phyloP scores from a whole-genome alignment of 2,888 invertebrate species.

The Cylindroiulus punctatus region DNA sequence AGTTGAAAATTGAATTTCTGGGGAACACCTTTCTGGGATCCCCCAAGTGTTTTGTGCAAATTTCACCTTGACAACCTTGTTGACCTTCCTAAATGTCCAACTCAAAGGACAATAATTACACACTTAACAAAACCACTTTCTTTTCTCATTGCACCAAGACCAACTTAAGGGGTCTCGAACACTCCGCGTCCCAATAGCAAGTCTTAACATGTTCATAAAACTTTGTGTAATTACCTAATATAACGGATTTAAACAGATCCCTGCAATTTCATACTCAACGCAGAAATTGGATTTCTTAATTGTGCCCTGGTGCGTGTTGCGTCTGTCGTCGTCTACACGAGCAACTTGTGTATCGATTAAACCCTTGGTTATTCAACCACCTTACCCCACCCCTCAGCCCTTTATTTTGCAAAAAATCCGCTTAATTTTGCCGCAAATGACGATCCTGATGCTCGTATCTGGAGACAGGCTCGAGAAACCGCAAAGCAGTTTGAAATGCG shows the following conservation, averaged over 20 bases:
- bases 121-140: too few species aligned
- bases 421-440: neutral
- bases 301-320: neutral
- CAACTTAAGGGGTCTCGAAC: too few species aligned
- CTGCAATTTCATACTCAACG: neutral
- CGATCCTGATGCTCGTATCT: neutral
- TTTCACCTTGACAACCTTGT: too few species aligned
- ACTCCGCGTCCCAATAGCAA: neutral
- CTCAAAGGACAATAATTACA: too few species aligned
- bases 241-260: constrained; percentile 27
- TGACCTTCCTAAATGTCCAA: too few species aligned
- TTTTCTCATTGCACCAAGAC: too few species aligned
- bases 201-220: constrained; percentile 9
- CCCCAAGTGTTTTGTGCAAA: too few species aligned
- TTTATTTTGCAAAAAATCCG: neutral
- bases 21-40: too few species aligned
- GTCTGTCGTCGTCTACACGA: neutral
- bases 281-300: constrained; percentile 31
- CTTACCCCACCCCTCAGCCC: neutral
- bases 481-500: neutral
- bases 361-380: neutral
- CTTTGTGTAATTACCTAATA: constrained; percentile 34
- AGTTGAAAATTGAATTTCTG: too few species aligned
- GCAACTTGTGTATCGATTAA: neutral
- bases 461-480: neutral